These are phyloP conservation scores for Phymorhynchus buccinoides DNA, from an alignment of 1,140 invertebrate genomes.

Conservation along the genomic window DNA sequence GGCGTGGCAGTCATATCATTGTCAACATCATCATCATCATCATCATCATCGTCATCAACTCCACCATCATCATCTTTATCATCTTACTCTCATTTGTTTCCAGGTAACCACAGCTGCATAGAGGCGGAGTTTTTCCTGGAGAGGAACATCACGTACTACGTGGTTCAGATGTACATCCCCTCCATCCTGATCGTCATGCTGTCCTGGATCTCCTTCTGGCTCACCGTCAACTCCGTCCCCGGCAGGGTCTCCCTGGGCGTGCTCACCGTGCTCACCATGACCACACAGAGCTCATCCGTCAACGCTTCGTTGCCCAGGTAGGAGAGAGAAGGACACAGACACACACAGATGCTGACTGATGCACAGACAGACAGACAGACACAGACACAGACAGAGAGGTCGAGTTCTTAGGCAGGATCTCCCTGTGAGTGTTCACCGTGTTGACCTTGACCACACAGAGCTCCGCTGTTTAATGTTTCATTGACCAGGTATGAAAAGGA, in stretches of 20 bases:
- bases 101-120: conserved; percentile 67
- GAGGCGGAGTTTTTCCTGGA: conserved; percentile 60
- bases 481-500: no score
- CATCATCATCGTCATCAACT: no score
- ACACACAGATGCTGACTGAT: no score
- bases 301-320: conserved; percentile 37
- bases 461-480: no score
- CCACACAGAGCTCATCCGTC: conserved; percentile 62
- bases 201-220: conserved; percentile 71
- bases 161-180: conserved; percentile 70
- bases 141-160: conserved; percentile 67
- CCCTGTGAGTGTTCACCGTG: no score
- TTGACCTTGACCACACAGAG: no score
- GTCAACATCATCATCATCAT: no score
- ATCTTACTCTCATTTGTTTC: no score
- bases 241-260: conserved; percentile 68
- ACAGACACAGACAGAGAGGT: no score
- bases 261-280: conserved; percentile 68
- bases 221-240: conserved; percentile 67
- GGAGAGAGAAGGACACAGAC: not conserved
- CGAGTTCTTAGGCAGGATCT: no score
- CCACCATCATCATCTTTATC: no score
- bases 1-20: no score
- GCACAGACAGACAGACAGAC: not conserved
- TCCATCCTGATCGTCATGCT: conserved; percentile 69